phyloP scores from a whole-genome alignment of 2,888 invertebrate species.

The Drosophila greeni region DNA sequence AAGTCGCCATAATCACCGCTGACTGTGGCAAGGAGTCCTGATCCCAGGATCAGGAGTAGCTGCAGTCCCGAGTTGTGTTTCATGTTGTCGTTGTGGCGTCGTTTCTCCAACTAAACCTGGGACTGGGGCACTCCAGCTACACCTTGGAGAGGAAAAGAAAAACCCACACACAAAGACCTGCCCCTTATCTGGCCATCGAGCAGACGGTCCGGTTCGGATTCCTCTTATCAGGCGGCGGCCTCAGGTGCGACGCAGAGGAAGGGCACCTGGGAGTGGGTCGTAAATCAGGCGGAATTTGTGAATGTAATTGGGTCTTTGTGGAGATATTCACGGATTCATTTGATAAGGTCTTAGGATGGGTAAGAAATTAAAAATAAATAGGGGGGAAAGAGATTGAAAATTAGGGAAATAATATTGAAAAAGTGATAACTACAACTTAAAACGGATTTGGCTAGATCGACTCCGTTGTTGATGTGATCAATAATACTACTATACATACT shows the following conservation, averaged over 20 bases:
- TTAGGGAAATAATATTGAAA: neutral
- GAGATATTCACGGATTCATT: neutral
- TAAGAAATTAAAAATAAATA: neutral
- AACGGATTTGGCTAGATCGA: too few species aligned
- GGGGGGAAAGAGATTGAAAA: neutral
- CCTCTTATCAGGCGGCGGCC: constrained; percentile 16
- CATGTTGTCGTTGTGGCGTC: constrained; percentile 20
- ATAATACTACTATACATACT: too few species aligned
- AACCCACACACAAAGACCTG: constrained; percentile 22
- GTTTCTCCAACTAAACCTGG: constrained; percentile 14
- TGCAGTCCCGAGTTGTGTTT: neutral
- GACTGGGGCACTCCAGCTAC: neutral
- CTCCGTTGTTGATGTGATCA: too few species aligned
- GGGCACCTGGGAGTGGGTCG: constrained; percentile 1
- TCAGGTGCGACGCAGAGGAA: constrained; percentile 18
- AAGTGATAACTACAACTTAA: neutral
- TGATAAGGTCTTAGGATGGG: neutral
- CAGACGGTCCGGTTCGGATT: constrained; percentile 20
- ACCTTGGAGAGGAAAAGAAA: neutral
- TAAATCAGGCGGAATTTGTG: constrained; percentile 9
- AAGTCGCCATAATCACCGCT: constrained; percentile 43
- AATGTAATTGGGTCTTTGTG: constrained; percentile 3
- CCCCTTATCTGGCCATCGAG: constrained; percentile 18
- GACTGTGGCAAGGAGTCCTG: neutral
- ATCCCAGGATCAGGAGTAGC: neutral